A percentile compares a stretch with the other conserved stretches of the same genome.
Conservation (phyloP, 2,888 invertebrate genomes). For the Gasteruption jaculator region DNA sequence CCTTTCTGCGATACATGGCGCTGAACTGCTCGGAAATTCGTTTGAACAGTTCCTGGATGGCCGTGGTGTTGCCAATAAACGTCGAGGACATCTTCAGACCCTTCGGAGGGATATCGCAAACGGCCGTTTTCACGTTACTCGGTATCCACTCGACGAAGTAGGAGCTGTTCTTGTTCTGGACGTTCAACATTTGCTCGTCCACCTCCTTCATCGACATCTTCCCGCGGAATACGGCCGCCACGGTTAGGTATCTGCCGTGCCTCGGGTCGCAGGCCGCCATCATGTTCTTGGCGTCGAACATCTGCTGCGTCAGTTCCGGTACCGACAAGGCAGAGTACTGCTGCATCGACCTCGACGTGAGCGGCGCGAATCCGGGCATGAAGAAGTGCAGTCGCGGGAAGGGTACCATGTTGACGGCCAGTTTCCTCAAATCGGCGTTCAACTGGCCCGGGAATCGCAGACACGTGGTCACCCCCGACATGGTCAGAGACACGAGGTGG, state of each 20-base stretch:
- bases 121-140: conserved; percentile 77
- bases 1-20: conserved; percentile 95
- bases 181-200: conserved; percentile 71
- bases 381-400: conserved; percentile 90
- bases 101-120: conserved; percentile 76
- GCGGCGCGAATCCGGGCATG: conserved; percentile 79
- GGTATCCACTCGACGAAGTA: conserved; percentile 75
- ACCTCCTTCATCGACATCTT: conserved; percentile 70
- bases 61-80: conserved; percentile 84
- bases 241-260: conserved; percentile 70
- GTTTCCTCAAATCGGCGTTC: conserved; percentile 87
- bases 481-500: conserved; percentile 82
- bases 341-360: conserved; percentile 70
- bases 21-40: conserved; percentile 85
- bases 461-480: conserved; percentile 89
- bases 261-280: conserved; percentile 76
- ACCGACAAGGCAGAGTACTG: conserved; percentile 72
- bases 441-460: conserved; percentile 89
- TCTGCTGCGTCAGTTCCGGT: conserved; percentile 75
- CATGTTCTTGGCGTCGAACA: conserved; percentile 79
- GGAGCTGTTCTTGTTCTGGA: conserved; percentile 66
- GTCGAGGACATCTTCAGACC: conserved; percentile 84
- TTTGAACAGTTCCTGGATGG: conserved; percentile 87
- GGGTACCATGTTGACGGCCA: conserved; percentile 95
- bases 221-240: conserved; percentile 70